phyloP scores from a whole-genome alignment of 2,797 vertebrate species.

The Phaenicophaeus curvirostris region DNA sequence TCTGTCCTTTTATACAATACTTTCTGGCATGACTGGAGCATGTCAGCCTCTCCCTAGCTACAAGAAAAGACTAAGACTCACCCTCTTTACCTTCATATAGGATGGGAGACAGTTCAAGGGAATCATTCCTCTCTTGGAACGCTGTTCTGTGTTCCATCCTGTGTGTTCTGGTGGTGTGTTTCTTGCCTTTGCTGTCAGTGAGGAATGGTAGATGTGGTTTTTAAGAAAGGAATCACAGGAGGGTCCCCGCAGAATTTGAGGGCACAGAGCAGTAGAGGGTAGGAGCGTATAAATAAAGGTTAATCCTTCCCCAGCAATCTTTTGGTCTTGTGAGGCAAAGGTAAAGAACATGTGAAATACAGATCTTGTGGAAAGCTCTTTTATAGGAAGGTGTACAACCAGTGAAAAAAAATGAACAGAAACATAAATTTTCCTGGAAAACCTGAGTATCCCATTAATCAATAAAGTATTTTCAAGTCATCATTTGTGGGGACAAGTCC shows the following conservation, averaged over 20 bases:
- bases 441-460: conserved; percentile 40
- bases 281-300: conserved; percentile 31
- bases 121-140: background rate
- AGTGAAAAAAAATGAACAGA: conserved; percentile 36
- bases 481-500: conserved; percentile 27
- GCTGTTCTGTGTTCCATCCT: background rate
- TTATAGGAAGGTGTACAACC: background rate
- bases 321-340: background rate
- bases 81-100: background rate
- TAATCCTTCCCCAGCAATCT: background rate
- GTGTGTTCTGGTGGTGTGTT: background rate
- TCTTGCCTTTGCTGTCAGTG: conserved; percentile 27
- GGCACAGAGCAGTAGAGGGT: background rate
- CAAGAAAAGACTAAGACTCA: background rate
- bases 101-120: background rate
- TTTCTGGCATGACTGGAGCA: background rate
- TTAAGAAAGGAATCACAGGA: background rate
- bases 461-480: conserved; percentile 67
- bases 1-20: background rate
- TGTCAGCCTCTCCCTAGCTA: background rate
- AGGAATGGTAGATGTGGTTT: background rate
- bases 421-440: conserved; percentile 21
- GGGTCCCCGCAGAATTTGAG: background rate
- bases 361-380: background rate
- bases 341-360: background rate